phyloP scores from a whole-genome alignment of 2,888 invertebrate species.

The Yponomeuta evonymella region DNA sequence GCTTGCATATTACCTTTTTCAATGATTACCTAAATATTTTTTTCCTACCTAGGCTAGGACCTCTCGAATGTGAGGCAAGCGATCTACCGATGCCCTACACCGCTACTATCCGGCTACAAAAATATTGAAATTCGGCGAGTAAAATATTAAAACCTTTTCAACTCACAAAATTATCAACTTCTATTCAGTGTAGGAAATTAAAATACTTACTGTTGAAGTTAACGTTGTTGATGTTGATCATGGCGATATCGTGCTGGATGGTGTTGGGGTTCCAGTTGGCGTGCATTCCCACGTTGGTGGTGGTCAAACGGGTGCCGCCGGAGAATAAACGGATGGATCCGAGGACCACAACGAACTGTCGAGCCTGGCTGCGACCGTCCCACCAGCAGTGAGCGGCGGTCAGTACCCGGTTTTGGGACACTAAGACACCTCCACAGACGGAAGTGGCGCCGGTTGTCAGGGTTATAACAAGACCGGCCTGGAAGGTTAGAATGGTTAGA shows the following conservation, averaged over 20 bases:
- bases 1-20: too few relatives aligned
- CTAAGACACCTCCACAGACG: constrained; percentile 43
- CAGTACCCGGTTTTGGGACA: constrained; percentile 31
- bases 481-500: too few relatives aligned
- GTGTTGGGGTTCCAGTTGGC: constrained; percentile 27
- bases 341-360: constrained; percentile 38
- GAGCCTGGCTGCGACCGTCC: constrained; percentile 36
- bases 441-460: constrained; percentile 26
- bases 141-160: not conserved
- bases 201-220: constrained; percentile 26
- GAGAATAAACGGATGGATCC: constrained; percentile 36
- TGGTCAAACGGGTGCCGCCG: constrained; percentile 25
- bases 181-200: not conserved
- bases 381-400: constrained; percentile 47
- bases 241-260: constrained; percentile 35
- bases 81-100: too few relatives aligned
- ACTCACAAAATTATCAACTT: not conserved
- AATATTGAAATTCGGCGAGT: not conserved
- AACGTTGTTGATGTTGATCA: constrained; percentile 28
- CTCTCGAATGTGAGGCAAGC: too few relatives aligned
- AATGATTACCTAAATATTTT: too few relatives aligned
- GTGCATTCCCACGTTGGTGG: constrained; percentile 31
- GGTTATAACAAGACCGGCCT: constrained; percentile 14
- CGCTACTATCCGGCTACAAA: not conserved
- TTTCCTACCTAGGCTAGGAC: too few relatives aligned